Base-by-base conservation (phyloP, 2,888 invertebrate species). In the Agrotis puta region DNA sequence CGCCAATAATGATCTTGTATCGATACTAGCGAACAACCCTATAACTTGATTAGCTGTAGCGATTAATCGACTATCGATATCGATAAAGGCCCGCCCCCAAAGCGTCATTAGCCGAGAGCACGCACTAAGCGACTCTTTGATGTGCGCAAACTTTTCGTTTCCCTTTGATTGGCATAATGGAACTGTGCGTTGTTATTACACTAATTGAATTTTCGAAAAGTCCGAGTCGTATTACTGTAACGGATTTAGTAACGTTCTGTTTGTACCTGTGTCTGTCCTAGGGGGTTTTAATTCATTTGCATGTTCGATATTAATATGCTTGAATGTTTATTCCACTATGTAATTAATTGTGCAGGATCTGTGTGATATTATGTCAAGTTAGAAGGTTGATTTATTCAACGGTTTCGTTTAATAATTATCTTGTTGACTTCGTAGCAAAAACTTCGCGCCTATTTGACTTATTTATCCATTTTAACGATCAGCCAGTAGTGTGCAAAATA, bases 121-220 rank as follows among this genome's bases (percentile, higher is more conserved):
- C 86, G 85, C 93, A 92, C 92, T 94, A 92, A 94, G 91, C 93
- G 93, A 90, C 90, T 92, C 94, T 94, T 94, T 94, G 94, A 94
- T 93, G 93, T 94, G 88, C 91, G 89, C 93, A 92, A 94, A 94
- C 94, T 94, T 95, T 93, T 91, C 92, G 92, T 90, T 93, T 94
- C 93, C 94, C 94, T 94, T 94, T 94, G 94, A 95, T 94, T 94
- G 94, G 90, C 88, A 91, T 95, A 94, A 94, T 94, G 94, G 94
- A 93, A 92, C 93, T 92, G 92, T 88, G 88, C 92, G 90, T 90
- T 92, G 93, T 94, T 95, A 94, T 94, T 95, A 95, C 91, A 90
- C 93, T 94, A 95, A 95, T 95, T 94, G 93, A 94, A 94, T 94
- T 94, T 94, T 92, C 87, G 88, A 90, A 88, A 90, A 91, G 92